Percentiles rank a stretch among this genome's conserved stretches.
Evolutionary conservation across 23 tunicate genomes (phyloP).

Genomic region (Ascidia mentula): DNA sequence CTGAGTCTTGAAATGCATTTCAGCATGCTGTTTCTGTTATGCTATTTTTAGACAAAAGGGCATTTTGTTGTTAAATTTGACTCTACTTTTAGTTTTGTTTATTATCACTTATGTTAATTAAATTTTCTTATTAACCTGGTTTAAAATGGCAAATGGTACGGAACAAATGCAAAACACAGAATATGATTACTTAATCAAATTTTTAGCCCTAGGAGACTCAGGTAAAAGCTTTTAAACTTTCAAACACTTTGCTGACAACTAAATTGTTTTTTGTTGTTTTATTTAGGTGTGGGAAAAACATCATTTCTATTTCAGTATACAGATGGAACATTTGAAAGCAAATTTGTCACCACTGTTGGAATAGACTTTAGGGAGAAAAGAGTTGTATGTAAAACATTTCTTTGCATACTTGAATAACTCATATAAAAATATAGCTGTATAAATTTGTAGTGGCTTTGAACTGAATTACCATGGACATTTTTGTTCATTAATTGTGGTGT

Average conservation of each 20-base stretch:
- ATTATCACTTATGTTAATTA: too few species aligned
- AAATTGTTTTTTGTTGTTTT: not conserved
- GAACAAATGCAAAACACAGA: constrained; percentile 75
- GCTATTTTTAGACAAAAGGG: too few species aligned
- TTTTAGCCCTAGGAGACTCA: constrained; percentile 96
- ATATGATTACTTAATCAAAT: constrained; percentile 97
- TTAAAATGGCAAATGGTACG: constrained; percentile 34
- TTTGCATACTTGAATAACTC: too few species aligned
- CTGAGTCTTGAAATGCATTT: too few species aligned
- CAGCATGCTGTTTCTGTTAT: too few species aligned
- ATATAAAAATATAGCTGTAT: too few species aligned
- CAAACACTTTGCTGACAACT: not conserved
- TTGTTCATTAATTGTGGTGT: too few species aligned
- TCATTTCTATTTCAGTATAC: constrained; percentile 95
- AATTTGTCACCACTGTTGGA: constrained; percentile 98
- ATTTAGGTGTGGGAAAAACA: constrained; percentile 97
- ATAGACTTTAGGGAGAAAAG: constrained; percentile 97
- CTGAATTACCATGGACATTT: too few species aligned
- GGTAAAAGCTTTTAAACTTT: constrained; percentile 20
- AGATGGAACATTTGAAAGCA: constrained; percentile 96
- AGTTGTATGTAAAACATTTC: constrained; percentile 45
- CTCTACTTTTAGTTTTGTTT: too few species aligned
- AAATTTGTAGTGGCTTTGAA: too few species aligned
- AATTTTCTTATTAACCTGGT: too few species aligned
- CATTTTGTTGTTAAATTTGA: too few species aligned